phyloP scores from a whole-genome alignment of 2,113 vertebrate genomes.

The Microcebus murinus region DNA sequence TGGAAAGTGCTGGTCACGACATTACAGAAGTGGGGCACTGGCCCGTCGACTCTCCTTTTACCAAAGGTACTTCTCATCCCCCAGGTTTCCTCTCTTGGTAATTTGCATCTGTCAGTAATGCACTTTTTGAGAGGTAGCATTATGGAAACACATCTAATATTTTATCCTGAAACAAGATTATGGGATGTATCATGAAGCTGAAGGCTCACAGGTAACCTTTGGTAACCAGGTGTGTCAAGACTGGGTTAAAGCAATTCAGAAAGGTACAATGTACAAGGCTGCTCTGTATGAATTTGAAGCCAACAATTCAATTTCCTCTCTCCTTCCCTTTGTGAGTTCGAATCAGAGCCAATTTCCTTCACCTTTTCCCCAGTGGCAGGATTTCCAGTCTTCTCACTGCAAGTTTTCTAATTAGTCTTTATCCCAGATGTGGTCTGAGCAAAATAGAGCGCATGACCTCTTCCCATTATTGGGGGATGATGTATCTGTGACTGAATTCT shows the following conservation, averaged over 20 bases:
- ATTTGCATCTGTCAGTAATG: not conserved
- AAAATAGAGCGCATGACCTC: not conserved
- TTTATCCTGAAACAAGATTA: not conserved
- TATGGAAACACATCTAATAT: not conserved
- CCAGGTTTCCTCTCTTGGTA: not conserved
- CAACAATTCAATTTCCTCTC: not conserved
- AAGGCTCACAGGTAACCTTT: not conserved
- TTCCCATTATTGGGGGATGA: not conserved
- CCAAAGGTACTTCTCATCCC: not conserved
- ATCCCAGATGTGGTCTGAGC: not conserved
- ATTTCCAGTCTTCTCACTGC: not conserved
- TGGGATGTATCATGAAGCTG: not conserved
- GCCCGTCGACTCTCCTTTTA: not conserved
- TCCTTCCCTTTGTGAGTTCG: not conserved
- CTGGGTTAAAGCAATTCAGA: not conserved
- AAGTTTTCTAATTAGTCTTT: not conserved
- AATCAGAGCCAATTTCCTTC: not conserved
- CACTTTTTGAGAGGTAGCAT: not conserved
- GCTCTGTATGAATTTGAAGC: not conserved
- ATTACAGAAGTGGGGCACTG: accelerated
- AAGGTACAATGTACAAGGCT: accelerated
- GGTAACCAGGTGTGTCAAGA: not conserved
- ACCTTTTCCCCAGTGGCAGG: not conserved
- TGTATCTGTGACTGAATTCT: accelerated
- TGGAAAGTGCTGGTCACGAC: not conserved